A percentile compares a stretch with the other conserved stretches of the same genome.
Conservation (phyloP, 2,113 vertebrate species). For the Myotis brandtii region DNA sequence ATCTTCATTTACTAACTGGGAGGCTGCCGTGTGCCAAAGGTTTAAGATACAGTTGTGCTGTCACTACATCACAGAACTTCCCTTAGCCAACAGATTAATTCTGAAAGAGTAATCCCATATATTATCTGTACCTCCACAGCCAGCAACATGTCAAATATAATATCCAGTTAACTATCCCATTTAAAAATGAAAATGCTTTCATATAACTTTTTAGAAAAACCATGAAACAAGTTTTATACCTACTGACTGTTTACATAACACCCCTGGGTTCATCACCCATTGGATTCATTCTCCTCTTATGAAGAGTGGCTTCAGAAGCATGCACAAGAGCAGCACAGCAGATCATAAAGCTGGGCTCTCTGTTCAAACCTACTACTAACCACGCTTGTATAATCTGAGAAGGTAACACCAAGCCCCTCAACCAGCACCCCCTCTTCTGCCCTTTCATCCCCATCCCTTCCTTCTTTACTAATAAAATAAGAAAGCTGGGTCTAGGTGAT, state of each 20-base stretch:
- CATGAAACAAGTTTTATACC: neutral
- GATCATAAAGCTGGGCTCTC: neutral
- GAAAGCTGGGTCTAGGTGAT: neutral
- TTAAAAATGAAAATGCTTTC: constrained; percentile 15
- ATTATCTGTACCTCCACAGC: neutral
- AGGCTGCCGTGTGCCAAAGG: neutral
- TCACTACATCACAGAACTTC: neutral
- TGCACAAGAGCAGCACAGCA: neutral
- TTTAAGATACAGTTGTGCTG: neutral
- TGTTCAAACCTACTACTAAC: neutral
- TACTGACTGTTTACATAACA: neutral
- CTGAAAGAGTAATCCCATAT: neutral
- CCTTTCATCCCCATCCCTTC: neutral
- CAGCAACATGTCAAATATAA: neutral
- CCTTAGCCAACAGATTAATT: neutral
- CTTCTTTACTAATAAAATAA: neutral
- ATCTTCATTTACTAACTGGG: neutral
- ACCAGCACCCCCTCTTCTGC: neutral
- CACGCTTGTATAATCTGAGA: neutral
- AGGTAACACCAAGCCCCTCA: neutral
- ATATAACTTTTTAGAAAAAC: neutral
- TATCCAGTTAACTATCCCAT: neutral
- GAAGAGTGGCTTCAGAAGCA: neutral
- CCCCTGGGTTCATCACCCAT: neutral
- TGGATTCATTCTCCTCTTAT: neutral